phyloP scores from a whole-genome alignment of 1,140 invertebrate species.

The Delia radicum region DNA sequence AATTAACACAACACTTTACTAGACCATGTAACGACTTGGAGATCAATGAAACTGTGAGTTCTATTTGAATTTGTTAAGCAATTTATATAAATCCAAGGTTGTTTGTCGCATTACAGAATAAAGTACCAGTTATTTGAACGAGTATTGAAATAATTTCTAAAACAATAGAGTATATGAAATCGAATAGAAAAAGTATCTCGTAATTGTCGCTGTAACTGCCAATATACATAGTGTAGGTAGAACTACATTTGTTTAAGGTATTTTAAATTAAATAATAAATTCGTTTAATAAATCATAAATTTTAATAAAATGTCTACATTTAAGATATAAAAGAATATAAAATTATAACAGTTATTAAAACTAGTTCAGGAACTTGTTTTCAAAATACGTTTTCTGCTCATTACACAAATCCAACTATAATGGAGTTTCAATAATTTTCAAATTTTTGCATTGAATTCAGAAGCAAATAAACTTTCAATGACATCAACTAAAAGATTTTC shows the following conservation, averaged over 20 bases:
- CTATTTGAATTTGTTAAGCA: neutral
- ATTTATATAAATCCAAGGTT: conserved; percentile 22
- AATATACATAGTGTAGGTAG: neutral
- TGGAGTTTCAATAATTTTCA: no score
- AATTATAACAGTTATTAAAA: no score
- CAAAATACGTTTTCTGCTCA: no score
- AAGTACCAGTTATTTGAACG: neutral
- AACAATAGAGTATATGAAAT: neutral
- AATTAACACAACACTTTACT: no score
- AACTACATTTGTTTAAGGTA: neutral
- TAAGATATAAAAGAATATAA: no score
- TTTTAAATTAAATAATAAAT: neutral
- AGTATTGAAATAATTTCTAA: neutral
- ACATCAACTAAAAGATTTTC: no score
- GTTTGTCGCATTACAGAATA: neutral
- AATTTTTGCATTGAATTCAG: no score
- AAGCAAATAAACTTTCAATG: no score
- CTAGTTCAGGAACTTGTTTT: no score
- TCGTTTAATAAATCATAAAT: neutral
- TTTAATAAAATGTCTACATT: no score
- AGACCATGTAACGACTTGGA: neutral
- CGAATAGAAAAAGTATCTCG: neutral
- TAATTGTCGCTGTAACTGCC: neutral
- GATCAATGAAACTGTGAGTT: conserved; percentile 19
- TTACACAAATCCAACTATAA: no score